Base-by-base conservation (phyloP, 30 jellyfish, hydroid and myxozoan genomes). In the Aurelia sp. region DNA sequence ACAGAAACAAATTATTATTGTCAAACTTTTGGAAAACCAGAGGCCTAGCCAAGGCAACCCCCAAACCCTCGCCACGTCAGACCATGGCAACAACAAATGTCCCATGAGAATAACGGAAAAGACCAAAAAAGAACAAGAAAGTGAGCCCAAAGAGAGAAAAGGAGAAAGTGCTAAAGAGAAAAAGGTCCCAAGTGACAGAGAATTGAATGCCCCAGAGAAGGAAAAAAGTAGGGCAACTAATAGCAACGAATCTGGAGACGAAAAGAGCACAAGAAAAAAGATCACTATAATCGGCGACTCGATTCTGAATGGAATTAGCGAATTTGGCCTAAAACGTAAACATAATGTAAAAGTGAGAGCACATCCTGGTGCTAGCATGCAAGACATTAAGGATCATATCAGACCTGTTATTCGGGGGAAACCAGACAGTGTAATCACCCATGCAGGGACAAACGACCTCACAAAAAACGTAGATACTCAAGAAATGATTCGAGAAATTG, bases 1-100 rank as follows among this genome's bases (percentile, higher is more conserved):
- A 51, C 74, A 63, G 11, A 20, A 63, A 63, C 37, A 63, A 44
- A 44, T 20, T 12, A 63, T 17, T 63, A 19, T 63, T 63, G 74
- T 63, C 40, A 63, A 17, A 63, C 74, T 63, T 63, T 63, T 63
- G 37, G 37, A 63, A 63, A 63, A 63, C 74, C 74, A 63, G 19
- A 63, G 74, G 37, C 74, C 7, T 13, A 63, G 74, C 16, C 74
- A 63, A 63, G 74, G 18, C 31, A 63, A 40, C 33, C 74, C 31
- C 37, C 74, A 16, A 63, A 20, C 74, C 74, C n/a, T 13, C 74
- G 50, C 74, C 74, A 13, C 31, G 31, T 63, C 37, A 20, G 37
- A 63, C 33, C 74, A 63, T 63, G 17, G 7, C 35, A 63, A 63
- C 74, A 63, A 16, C 27, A 63, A 63, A 63, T 13, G 74, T 20